Base-by-base conservation (phyloP, 2,888 invertebrate species). In the Odontomyia ornata region DNA sequence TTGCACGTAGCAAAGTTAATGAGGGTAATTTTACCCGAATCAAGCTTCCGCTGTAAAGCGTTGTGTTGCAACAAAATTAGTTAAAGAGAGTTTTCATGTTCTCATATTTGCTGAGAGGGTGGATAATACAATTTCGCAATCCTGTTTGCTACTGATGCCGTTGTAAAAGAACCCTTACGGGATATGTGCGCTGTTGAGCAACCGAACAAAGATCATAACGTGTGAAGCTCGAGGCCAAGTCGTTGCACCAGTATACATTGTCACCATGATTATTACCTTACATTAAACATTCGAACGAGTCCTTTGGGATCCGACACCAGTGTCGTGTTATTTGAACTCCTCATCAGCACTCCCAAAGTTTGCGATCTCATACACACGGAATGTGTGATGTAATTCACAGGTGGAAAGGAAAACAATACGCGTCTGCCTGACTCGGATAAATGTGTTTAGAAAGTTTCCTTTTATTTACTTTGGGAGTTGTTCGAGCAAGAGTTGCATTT, bases 21-120 rank as follows among this genome's bases (percentile, higher is more conserved):
- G 11, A 64, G 30, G 23, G 23, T 23, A 60, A 60, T 60, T 60
- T 23, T 18, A 25, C 5, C 13, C 57, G 57, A 60, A 60, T 60
- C n/a, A 64, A 64, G n/a, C 64, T 4, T 60, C 23, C 25, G 25
- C 57, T 27, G n/a, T n/a, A 28, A 36, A 64, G 30, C 64, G 28
- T 28, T 18, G 2, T 28, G n/a, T n/a, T 27, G 64, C 30, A 23
- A 64, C 64, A 64, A 28, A 28, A 64, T 64, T 64, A 64, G 64
- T 18, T n/a, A 64, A 30, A 64, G 64, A 27, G 64, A 64, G 18
- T 64, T 64, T 64, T 30, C 64, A 28, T 64, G 64, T 64, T 64
- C 64, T 64, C 64, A 28, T 64, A 64, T 64, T 30, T 64, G 64
- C 64, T 28, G 21, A 30, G n/a, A 27, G 64, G 64, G 64, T 64